phyloP scores from a whole-genome alignment of 2,888 invertebrate genomes.

The Tenthredo notha region DNA sequence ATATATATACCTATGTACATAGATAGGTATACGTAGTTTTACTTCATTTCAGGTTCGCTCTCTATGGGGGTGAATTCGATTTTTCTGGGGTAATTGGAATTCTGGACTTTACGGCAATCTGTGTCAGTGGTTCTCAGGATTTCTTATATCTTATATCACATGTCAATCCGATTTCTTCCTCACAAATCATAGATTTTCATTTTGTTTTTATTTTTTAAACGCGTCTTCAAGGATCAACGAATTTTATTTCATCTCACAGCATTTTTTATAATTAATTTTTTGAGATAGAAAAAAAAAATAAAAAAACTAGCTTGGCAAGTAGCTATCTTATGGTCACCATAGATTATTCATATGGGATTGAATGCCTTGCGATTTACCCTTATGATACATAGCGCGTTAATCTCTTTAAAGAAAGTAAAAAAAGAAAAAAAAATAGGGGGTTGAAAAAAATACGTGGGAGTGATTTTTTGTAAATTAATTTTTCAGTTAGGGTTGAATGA shows the following conservation, averaged over 20 bases:
- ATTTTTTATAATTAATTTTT: too few species aligned
- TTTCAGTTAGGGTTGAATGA: background rate
- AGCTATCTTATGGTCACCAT: background rate
- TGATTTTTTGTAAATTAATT: constrained; percentile 5
- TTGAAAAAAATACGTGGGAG: background rate
- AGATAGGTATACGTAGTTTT: background rate
- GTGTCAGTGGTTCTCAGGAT: background rate
- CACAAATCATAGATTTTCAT: background rate
- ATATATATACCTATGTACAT: background rate
- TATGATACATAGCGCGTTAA: constrained; percentile 9
- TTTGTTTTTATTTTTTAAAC: background rate
- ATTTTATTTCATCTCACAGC: background rate
- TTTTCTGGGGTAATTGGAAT: background rate
- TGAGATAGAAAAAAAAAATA: too few species aligned
- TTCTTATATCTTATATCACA: background rate
- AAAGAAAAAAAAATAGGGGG: too few species aligned
- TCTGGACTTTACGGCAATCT: background rate
- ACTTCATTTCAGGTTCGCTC: background rate
- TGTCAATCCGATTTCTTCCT: background rate
- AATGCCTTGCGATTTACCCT: constrained; percentile 30
- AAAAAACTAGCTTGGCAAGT: background rate
- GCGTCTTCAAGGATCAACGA: background rate
- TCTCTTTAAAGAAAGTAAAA: constrained; percentile 24
- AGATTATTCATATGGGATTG: constrained; percentile 14
- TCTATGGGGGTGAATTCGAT: background rate